phyloP scores from a whole-genome alignment of 2,797 vertebrate genomes.

The Ceryle rudis region DNA sequence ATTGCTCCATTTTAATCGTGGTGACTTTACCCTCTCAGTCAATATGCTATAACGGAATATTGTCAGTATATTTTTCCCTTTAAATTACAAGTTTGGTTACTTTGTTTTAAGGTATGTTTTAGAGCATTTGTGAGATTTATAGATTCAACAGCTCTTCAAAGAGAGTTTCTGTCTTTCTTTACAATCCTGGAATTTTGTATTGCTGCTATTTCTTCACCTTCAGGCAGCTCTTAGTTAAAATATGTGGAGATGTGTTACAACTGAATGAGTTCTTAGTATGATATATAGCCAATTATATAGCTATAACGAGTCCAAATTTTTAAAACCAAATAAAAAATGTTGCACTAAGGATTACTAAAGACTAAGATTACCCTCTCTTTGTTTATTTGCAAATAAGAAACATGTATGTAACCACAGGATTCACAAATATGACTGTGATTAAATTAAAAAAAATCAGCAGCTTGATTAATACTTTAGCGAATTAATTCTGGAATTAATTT shows the following conservation, averaged over 20 bases:
- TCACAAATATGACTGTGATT: constrained; percentile 10
- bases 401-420: neutral
- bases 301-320: constrained; percentile 71
- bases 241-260: constrained; percentile 60
- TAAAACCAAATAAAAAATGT: constrained; percentile 72
- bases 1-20: constrained; percentile 77
- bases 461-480: constrained; percentile 40
- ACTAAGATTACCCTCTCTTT: constrained; percentile 35
- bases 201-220: constrained; percentile 61
- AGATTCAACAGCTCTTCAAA: constrained; percentile 60
- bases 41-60: constrained; percentile 37
- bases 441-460: constrained; percentile 1
- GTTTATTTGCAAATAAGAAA: constrained; percentile 56
- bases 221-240: constrained; percentile 64
- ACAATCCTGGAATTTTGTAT: constrained; percentile 60
- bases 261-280: constrained; percentile 70
- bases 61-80: neutral
- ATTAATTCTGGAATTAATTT: constrained; percentile 51
- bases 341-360: constrained; percentile 62
- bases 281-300: constrained; percentile 71
- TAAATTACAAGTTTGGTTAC: constrained; percentile 51
- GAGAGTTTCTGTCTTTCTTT: constrained; percentile 53
- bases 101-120: constrained; percentile 64
- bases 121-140: constrained; percentile 52
- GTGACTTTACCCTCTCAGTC: constrained; percentile 66